These are phyloP conservation scores for Dynastes maya DNA, from an alignment of 2,888 invertebrate species.

Conservation along the genomic window DNA sequence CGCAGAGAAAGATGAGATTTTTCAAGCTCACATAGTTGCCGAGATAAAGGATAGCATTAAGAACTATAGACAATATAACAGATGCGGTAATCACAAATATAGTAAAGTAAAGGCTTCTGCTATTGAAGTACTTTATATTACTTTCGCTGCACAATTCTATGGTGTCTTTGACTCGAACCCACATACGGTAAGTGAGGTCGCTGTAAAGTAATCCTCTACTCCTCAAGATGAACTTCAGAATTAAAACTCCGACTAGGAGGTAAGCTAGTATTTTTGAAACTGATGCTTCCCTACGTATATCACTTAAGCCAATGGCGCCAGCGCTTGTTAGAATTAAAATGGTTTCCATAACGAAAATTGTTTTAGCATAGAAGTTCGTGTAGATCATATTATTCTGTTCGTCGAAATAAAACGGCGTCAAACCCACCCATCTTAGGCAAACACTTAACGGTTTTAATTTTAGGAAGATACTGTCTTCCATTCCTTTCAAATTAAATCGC, in stretches of 20 bases:
- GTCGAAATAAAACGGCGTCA: constrained; percentile 21
- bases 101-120: not conserved
- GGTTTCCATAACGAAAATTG: not conserved
- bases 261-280: not conserved
- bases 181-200: not conserved
- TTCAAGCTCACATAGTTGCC: not conserved
- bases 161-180: not conserved
- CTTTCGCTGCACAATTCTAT: constrained; percentile 4
- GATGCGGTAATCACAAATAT: not conserved
- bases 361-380: not conserved
- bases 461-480: not conserved
- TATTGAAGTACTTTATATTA: not conserved
- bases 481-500: not conserved
- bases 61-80: not conserved
- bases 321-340: not conserved
- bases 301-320: not conserved
- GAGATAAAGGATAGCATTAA: not conserved
- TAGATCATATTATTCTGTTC: constrained; percentile 17
- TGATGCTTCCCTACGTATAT: not conserved
- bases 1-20: not conserved
- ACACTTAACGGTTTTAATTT: not conserved
- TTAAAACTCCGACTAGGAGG: not conserved
- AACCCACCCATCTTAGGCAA: constrained; percentile 1
- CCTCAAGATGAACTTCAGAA: not conserved
- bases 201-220: not conserved